Evolutionary conservation across 2,113 vertebrate species (phyloP), one percentile per base, ranked within the genome.

Genomic region (Climacteris rufus): DNA sequence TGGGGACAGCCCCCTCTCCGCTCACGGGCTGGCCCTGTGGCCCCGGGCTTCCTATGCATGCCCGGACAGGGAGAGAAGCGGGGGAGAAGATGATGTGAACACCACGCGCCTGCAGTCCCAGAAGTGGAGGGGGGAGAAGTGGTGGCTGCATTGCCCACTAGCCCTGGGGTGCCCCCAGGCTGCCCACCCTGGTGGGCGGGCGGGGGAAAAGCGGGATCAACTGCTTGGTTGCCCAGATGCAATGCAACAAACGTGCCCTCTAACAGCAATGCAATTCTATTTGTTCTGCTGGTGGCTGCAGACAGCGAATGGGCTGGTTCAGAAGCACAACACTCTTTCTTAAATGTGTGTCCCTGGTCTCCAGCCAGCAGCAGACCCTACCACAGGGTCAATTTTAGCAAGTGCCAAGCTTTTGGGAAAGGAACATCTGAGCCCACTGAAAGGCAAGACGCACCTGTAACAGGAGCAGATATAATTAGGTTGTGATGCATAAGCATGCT

Each of bases 271-370:
- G 35, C 30, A 35, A 54, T 44, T 83, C 39, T 44, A 44, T 56
- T 40, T 1, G 2, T 44, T 69, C 79, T 63, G 50, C 63, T 0
- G 0, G 21, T 30, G 57, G 42, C 65, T 74, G n/a, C 8, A 78
- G 84, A 37, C 81, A 93, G 81, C 25, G 66, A 61, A n/a, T 3
- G 16, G 45, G 45, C 28, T 93, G 25, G 23, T 87, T 74, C 30
- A 66, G 56, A 59, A 81, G 40, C 20, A 9, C 39, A 66, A 1
- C 0, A 0, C 6, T 45, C 14, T 35, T 70, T 81, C 52, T 52
- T 75, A 75, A 71, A 59, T 0, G 0, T 1, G 1, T 15, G 15
- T 30, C 15, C 27, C 40, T 37, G 12, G 17, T 86, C n/a, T 86
- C 30, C 54, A 91, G 35, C 7, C 66, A 83, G 40, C 69, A 47